A percentile compares a stretch with the other conserved stretches of the same genome.
Evolutionary conservation across 1,140 invertebrate species (phyloP).

Genomic region (Druon quercuslanigerum): DNA sequence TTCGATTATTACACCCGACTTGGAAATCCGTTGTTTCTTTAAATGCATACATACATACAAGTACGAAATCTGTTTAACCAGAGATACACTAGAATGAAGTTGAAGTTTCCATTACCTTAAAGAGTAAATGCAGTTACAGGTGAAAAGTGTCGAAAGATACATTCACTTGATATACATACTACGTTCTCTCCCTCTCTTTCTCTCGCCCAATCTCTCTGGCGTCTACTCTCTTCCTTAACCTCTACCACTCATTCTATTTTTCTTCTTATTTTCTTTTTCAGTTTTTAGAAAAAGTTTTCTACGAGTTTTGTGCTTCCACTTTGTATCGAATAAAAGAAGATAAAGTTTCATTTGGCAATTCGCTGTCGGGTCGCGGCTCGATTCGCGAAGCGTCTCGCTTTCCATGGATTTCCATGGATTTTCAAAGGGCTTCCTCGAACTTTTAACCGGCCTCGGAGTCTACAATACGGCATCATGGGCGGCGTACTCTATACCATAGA

Average conservation of each 20-base stretch:
- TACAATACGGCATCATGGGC: conserved; percentile 39
- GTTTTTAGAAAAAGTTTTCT: conserved; percentile 36
- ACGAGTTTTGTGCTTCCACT: conserved; percentile 26
- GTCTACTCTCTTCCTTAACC: neutral
- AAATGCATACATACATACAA: conserved; percentile 43
- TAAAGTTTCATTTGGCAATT: conserved; percentile 33
- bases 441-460: conserved; percentile 40
- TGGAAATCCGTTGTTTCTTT: conserved; percentile 41
- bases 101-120: conserved; percentile 53
- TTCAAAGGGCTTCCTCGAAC: conserved; percentile 43
- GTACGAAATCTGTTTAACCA: conserved; percentile 42
- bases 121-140: conserved; percentile 58
- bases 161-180: conserved; percentile 35
- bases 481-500: conserved; percentile 41
- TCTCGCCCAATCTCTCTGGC: neutral
- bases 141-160: conserved; percentile 43
- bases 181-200: conserved; percentile 23
- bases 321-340: conserved; percentile 33
- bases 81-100: conserved; percentile 52
- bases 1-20: conserved; percentile 30
- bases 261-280: conserved; percentile 41
- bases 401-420: conserved; percentile 36
- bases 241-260: conserved; percentile 37
- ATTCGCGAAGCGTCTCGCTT: conserved; percentile 21
- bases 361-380: conserved; percentile 9